A percentile compares a stretch with the other conserved stretches of the same genome.
Evolutionary conservation across 2,797 vertebrate genomes (phyloP).

Genomic region (Chelonia mydas): DNA sequence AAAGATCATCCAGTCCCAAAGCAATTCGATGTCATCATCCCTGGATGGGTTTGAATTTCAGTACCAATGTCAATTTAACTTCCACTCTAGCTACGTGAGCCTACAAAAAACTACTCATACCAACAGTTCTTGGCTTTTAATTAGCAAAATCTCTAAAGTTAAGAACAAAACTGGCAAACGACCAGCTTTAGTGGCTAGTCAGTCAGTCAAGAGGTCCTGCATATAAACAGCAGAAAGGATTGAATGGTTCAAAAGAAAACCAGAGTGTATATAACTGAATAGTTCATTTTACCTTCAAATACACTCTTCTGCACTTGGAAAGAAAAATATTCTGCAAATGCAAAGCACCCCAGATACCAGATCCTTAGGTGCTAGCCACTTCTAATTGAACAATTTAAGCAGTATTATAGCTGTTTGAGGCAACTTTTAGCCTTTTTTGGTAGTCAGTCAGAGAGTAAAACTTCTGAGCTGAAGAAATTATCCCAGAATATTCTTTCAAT

Average conservation of each 20-base stretch:
- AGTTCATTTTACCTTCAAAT: neutral
- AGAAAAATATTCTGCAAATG: neutral
- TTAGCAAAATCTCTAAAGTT: neutral
- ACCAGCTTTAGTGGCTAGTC: neutral
- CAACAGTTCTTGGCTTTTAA: neutral
- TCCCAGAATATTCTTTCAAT: slow-evolving; percentile 1
- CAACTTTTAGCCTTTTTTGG: slow-evolving; percentile 1
- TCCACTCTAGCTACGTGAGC: neutral
- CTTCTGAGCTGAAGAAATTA: slow-evolving; percentile 31
- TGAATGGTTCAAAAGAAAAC: neutral
- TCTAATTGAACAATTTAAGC: neutral
- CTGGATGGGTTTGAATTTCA: slow-evolving; percentile 18
- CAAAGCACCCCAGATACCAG: neutral
- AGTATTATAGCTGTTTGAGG: neutral
- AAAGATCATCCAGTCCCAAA: slow-evolving; percentile 28
- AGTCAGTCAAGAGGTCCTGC: neutral
- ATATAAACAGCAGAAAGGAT: neutral
- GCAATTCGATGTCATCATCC: slow-evolving; percentile 23
- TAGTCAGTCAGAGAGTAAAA: slow-evolving; percentile 20
- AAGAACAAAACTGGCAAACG: neutral
- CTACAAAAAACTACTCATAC: neutral
- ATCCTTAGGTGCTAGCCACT: neutral
- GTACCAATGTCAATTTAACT: neutral
- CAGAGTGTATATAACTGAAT: neutral
- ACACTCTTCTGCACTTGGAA: neutral